Base-by-base conservation (phyloP, 1,140 invertebrate genomes). In the Drosophila virilis region DNA sequence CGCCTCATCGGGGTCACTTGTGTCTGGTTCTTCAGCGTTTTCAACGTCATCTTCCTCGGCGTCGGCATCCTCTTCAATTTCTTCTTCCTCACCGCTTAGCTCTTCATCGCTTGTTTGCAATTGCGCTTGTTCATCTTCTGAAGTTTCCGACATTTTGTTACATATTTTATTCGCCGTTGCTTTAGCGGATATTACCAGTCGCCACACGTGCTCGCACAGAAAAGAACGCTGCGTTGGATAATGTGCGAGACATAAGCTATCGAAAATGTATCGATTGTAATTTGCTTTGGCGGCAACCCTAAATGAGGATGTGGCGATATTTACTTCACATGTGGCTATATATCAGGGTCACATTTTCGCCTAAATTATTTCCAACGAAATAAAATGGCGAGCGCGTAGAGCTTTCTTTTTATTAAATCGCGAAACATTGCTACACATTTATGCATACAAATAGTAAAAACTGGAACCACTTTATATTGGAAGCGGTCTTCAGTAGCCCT, bases 91-190 rank as follows among this genome's bases (percentile, higher is more conserved):
- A 10, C 40, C 74, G 51, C 83, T 83, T 4, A 68, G 33, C 12
- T 90, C 85, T 42, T 91, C 89, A 15, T 85, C 89, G 17, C 76
- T 85, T 40, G 75, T 74, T 59, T 79, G 73, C 33, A 74, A 50
- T 22, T 78, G 68, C 1, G 76, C 51, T 58, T 82, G 74, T 8
- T 91, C 90, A 64, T 91, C 90, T 67, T 91, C 86, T 78, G 86
- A 90, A 83, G 86, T 89, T 88, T 88, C 88, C 65, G 86, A 91
- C 86, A 90, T 90, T 73, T 67, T 66, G 61, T 89, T 89, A 72
- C n/a, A 66, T 69, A 79, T 51, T 67, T 68, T 51, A 55, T 77
- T 51, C 43, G 28, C 9, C 8, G 13, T 59, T 12, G n/a, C 35
- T 42, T 38, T n/a, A 46, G 45, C 58, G 37, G 45, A 71, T 46